A percentile compares a stretch with the other conserved stretches of the same genome.
These are phyloP conservation scores for Macropodus opercularis DNA, from an alignment of 2,797 vertebrate genomes.

Conservation along the genomic window DNA sequence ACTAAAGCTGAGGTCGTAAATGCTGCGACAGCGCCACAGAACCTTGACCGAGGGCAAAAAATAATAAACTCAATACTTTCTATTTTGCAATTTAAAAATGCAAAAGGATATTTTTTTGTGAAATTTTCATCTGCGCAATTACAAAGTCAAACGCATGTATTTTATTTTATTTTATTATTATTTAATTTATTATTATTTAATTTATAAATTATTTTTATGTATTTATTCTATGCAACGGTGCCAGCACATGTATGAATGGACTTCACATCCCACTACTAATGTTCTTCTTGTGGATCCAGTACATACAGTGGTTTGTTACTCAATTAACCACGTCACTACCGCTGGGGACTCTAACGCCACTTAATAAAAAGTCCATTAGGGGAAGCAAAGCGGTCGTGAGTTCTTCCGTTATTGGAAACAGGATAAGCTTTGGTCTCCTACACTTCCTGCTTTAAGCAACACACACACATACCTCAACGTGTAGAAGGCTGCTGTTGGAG, in stretches of 20 bases:
- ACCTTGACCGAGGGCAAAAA: no score
- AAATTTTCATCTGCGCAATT: no score
- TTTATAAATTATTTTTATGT: not conserved
- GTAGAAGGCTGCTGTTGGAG: conserved; percentile 22
- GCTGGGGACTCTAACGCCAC: conserved; percentile 30
- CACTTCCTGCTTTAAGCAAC: conserved; percentile 53
- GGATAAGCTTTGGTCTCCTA: conserved; percentile 49
- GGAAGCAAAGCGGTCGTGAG: conserved; percentile 3
- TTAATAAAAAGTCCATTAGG: conserved; percentile 45
- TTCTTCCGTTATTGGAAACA: conserved; percentile 42
- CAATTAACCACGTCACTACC: not conserved
- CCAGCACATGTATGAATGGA: not conserved
- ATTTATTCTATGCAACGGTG: not conserved
- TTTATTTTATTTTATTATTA: no score
- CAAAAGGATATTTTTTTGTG: no score
- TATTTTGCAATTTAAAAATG: no score
- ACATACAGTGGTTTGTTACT: not conserved
- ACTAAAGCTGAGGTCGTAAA: not conserved
- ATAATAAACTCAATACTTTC: no score
- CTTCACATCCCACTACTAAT: not conserved
- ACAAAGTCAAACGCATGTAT: no score
- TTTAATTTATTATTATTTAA: no score
- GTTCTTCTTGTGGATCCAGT: conserved; percentile 5
- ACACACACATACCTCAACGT: conserved; percentile 26
- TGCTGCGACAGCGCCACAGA: no score